Base-by-base conservation (phyloP, 2,113 vertebrate species). In the Epinephelus moara region DNA sequence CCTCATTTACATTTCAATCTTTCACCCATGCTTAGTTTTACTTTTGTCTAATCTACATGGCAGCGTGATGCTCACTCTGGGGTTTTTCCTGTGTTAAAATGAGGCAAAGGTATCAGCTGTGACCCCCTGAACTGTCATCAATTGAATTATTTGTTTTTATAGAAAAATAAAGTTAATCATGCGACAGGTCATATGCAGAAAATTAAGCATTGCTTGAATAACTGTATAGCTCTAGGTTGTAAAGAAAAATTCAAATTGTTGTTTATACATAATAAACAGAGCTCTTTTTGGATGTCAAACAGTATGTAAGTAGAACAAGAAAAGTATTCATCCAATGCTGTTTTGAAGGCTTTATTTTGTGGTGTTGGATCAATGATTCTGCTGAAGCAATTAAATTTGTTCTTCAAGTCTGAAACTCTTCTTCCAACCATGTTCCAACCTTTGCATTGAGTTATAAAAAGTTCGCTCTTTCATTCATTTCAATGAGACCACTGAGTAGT, bases 1-100 rank as follows among this genome's bases (percentile, higher is more conserved):
- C 75, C 82, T 86, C 81, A 86, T 81, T 85, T 81, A 70, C 79
- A 85, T 88, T 88, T 85, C 30, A 72, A 60, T 85, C 73, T 82
- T 71, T 85, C 45, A 69, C 59, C 70, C 77, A 37, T 68, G 70
- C 71, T 62, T 74, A 50, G 47, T 82, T 84, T 77, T 72, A 75
- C 78, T 79, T 81, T 57, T 80, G 45, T 78, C 75, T 59, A 62
- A 78, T 87, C 25, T 62, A 72, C 77, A 69, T 23, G 23, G 19
- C 1, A 5, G 19, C 56, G 56, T 47, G 30, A 66, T 40, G 52
- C 42, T 72, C 62, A 62, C 76, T 62, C 14, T 53, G 45, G 17
- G 27, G 21, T 4, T 40, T 45, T 37, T 42, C n/a, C 55, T 60
- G 55, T 30, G 57, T 59, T 45, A 45, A 69, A 80, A 73, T 49